Evolutionary conservation across 2,113 vertebrate species (phyloP).

Genomic region (Bos javanicus): DNA sequence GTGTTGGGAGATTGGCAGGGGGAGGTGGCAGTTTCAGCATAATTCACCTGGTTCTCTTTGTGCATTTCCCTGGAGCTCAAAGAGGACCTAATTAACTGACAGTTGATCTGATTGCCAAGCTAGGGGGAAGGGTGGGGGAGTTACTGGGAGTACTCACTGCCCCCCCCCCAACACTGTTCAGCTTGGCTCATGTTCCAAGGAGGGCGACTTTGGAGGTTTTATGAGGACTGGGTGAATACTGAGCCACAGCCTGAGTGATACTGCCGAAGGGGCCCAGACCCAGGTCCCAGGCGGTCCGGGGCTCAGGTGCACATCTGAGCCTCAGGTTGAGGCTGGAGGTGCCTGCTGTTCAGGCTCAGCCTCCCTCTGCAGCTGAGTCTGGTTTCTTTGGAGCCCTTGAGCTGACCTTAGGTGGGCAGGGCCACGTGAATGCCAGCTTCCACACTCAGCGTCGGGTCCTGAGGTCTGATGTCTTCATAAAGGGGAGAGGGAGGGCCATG

Average conservation of each 20-base stretch:
- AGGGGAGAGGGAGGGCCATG: background rate
- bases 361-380: background rate
- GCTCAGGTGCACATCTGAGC: background rate
- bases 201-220: background rate
- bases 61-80: slow-evolving; percentile 62
- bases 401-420: slow-evolving; percentile 7
- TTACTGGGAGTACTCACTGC: background rate
- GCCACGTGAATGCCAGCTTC: background rate
- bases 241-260: background rate
- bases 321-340: background rate
- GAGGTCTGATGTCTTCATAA: background rate
- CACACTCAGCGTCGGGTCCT: background rate
- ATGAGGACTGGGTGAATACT: background rate
- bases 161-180: background rate
- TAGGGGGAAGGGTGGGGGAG: background rate
- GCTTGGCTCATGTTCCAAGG: background rate
- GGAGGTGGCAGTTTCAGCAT: background rate
- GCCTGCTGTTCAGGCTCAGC: background rate
- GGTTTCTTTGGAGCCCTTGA: slow-evolving; percentile 25
- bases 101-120: slow-evolving; percentile 37
- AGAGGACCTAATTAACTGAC: slow-evolving; percentile 66
- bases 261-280: background rate
- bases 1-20: background rate
- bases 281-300: background rate
- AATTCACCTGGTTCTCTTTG: slow-evolving; percentile 52